phyloP scores from a whole-genome alignment of 1,140 invertebrate genomes.

The Parasteatoda tepidariorum region DNA sequence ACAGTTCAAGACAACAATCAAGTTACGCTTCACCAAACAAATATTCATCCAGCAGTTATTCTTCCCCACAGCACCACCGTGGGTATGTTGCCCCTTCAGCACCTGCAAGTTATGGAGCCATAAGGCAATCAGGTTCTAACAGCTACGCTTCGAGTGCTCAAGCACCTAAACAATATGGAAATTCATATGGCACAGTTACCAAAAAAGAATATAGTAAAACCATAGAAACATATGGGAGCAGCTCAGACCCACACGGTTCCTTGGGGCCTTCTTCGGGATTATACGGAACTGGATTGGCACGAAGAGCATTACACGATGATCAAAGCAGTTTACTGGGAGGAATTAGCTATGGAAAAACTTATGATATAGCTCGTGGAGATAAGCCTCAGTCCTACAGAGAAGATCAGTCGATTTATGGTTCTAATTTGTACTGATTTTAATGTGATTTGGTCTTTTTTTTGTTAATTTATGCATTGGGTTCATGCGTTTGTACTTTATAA shows the following conservation, averaged over 20 bases:
- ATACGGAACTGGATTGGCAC: background rate
- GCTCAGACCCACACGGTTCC: background rate
- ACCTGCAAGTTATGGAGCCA: background rate
- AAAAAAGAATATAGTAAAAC: slow-evolving; percentile 53
- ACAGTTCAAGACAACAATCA: background rate
- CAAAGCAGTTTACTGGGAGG: slow-evolving; percentile 29
- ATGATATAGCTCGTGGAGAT: slow-evolving; percentile 3
- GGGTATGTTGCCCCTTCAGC: background rate
- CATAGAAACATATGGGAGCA: slow-evolving; percentile 25
- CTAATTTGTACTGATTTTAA: slow-evolving; percentile 31
- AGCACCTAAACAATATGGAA: slow-evolving; percentile 2
- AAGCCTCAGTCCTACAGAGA: slow-evolving; percentile 13
- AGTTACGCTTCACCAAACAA: background rate
- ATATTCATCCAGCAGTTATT: background rate
- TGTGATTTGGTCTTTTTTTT: background rate
- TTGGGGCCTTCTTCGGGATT: background rate
- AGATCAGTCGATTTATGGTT: slow-evolving; percentile 44
- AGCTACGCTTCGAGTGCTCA: background rate
- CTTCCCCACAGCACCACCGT: background rate
- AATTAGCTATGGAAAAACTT: slow-evolving; percentile 29
- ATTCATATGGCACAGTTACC: slow-evolving; percentile 15
- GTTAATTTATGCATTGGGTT: background rate
- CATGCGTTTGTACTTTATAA: background rate
- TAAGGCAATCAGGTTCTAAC: background rate
- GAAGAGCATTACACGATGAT: slow-evolving; percentile 17